These are phyloP conservation scores for Ormyrus nitidulus DNA, from an alignment of 2,888 invertebrate species.

Conservation along the genomic window DNA sequence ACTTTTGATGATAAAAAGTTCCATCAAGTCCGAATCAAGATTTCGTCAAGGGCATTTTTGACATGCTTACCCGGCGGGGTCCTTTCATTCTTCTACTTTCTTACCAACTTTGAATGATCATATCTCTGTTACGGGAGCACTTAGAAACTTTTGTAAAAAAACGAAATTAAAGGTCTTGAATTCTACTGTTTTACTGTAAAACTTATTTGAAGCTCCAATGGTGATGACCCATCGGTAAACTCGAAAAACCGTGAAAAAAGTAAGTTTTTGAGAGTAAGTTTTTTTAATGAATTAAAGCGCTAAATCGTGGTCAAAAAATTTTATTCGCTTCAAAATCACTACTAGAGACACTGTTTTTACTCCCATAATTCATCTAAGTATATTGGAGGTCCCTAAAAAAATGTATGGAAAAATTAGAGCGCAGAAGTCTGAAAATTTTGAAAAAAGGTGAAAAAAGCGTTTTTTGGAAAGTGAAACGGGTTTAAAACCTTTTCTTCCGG, in stretches of 20 bases:
- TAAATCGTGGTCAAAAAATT: background rate
- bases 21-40: too few relatives aligned
- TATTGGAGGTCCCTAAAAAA: background rate
- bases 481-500: background rate
- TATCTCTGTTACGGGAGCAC: background rate
- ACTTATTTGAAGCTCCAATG: conserved; percentile 2
- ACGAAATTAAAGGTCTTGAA: too few relatives aligned
- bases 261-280: background rate
- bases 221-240: background rate
- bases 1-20: too few relatives aligned
- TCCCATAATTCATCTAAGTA: background rate
- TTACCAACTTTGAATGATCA: background rate
- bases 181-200: conserved; percentile 3
- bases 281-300: background rate
- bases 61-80: too few relatives aligned
- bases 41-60: too few relatives aligned
- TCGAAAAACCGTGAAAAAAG: background rate
- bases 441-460: background rate
- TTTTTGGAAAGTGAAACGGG: conserved; percentile 2
- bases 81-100: too few relatives aligned
- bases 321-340: background rate
- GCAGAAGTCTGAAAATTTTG: background rate
- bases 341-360: background rate
- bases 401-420: background rate
- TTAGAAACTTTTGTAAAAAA: conserved; percentile 1